Percentiles rank a stretch among this genome's conserved stretches.
Conservation (phyloP, 1,140 invertebrate species). For the Cepaea nemoralis region DNA sequence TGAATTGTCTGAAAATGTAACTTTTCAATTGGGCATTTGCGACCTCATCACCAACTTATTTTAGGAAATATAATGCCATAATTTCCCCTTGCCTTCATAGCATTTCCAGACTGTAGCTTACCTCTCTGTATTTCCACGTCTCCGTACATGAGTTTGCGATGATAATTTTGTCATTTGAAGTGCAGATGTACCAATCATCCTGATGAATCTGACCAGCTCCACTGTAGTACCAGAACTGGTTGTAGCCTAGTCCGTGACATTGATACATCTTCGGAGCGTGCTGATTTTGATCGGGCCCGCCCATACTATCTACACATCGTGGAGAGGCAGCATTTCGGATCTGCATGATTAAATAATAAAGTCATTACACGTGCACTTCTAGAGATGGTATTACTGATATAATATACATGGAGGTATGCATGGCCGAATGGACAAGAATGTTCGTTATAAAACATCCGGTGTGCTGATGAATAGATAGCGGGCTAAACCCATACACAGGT, state of each 20-base stretch:
- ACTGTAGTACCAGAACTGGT: conserved; percentile 38
- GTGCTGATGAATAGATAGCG: too few relatives aligned
- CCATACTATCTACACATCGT: conserved; percentile 35
- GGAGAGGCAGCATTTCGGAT: conserved; percentile 12
- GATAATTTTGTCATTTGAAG: neutral
- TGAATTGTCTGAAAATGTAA: too few relatives aligned
- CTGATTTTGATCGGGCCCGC: neutral
- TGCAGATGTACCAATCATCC: conserved; percentile 11
- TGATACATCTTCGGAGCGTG: conserved; percentile 21
- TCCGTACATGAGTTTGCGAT: neutral
- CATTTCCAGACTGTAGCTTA: too few relatives aligned
- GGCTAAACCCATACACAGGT: too few relatives aligned
- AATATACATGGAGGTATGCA: neutral
- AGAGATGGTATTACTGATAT: neutral
- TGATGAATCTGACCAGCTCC: conserved; percentile 21
- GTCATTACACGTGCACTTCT: neutral
- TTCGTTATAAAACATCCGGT: too few relatives aligned
- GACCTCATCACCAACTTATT: too few relatives aligned
- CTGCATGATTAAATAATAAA: conserved; percentile 1
- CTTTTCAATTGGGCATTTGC: too few relatives aligned
- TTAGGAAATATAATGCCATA: too few relatives aligned
- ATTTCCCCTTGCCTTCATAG: too few relatives aligned
- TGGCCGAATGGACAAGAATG: too few relatives aligned
- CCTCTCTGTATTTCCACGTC: conserved; percentile 30
- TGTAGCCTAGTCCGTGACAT: conserved; percentile 24